Evolutionary conservation across 2,113 vertebrate genomes (phyloP).

Genomic region (Phyllostomus hastatus): DNA sequence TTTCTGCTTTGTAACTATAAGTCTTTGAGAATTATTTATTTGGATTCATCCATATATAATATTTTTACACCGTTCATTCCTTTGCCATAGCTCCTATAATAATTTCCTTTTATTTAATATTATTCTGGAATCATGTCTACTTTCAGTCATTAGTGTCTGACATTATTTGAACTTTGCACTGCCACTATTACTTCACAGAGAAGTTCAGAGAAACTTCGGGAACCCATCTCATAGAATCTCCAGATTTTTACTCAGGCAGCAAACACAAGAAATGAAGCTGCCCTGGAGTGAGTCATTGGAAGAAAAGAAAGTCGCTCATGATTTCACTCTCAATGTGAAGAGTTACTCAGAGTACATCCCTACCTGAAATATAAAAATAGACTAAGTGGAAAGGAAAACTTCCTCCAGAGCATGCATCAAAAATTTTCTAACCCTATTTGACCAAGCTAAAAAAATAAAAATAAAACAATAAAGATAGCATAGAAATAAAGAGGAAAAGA

Average conservation of each 20-base stretch:
- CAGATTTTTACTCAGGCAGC: not conserved
- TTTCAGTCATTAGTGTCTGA: not conserved
- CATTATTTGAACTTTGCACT: not conserved
- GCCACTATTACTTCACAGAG: not conserved
- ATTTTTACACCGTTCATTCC: not conserved
- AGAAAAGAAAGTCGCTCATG: not conserved
- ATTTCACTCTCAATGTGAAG: not conserved
- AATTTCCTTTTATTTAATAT: not conserved
- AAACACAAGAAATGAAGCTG: not conserved
- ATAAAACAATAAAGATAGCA: not conserved
- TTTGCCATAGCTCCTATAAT: not conserved
- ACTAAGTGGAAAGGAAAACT: not conserved
- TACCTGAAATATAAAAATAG: constrained; percentile 13
- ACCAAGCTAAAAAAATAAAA: constrained; percentile 14
- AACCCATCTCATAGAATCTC: not conserved
- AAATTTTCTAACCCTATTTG: not conserved
- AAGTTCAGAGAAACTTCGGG: not conserved
- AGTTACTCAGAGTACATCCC: not conserved
- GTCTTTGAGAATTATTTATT: not conserved
- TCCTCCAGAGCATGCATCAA: not conserved
- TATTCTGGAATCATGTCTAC: not conserved
- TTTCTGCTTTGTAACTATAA: not conserved
- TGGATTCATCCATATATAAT: not conserved
- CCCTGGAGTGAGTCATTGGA: not conserved
- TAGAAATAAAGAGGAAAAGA: not conserved